Base-by-base conservation (phyloP, 2,797 vertebrate species). In the Scomberomorus guttatus region DNA sequence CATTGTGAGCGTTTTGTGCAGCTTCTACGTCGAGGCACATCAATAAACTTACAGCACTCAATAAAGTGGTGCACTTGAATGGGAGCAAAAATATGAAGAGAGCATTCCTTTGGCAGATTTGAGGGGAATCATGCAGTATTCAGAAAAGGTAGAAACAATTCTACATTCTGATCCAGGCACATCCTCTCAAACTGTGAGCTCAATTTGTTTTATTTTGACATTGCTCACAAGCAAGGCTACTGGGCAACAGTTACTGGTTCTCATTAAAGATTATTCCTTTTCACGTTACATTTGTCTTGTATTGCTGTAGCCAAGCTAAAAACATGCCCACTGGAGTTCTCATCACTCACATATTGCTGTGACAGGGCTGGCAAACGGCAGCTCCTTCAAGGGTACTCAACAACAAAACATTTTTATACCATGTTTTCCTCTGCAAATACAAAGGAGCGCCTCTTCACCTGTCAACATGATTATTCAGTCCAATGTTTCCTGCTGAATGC, bases 361-460 rank as follows among this genome's bases (percentile, higher is more conserved):
- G 80, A 87, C 88, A 86, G 82, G 85, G 79, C 88, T 93, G 94
- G 92, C 91, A 91, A 93, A 87, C 82, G 27, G 83, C 87, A 85
- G 82, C 79, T 89, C 82, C 89, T 93, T 93, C 90, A 90, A 94
- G 92, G 69, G 88, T 79, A 72, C 92, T 94, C 87, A 1, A 81
- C 85, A 81, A 92, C 92, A 91, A 94, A 91, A 93, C 92, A 90
- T 94, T 92, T 92, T 90, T 90, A 90, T 87, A 79, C 89, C 91
- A 87, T 91, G 86, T 94, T 94, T 93, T 92, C 88, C 88, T 87
- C 86, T 12, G 75, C 68, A 80, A 86, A 90, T 34, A 94, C 90
- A 94, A 93, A 92, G 78, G 86, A 77, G 80, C 84, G 82, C 90
- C 87, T 91, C 92, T 93, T 92, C 92, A 93, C 90, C 90, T 90